Conservation (phyloP, 2,888 invertebrate genomes). For the Eretmocerus hayati region DNA sequence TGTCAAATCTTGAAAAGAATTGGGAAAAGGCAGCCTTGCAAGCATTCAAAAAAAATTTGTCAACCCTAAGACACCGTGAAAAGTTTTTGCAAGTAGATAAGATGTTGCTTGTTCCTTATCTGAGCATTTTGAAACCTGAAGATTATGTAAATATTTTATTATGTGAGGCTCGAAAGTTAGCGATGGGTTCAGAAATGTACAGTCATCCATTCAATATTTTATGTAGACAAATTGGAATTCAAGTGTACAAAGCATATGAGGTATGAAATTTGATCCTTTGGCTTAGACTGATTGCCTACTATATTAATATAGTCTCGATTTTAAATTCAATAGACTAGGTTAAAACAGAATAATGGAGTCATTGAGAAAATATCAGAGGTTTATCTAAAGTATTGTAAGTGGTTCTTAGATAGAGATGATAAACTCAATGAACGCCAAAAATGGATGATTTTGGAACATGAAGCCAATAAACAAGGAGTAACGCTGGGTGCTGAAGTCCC, state of each 20-base stretch:
- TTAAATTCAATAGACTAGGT: constrained; percentile 50
- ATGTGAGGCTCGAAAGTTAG: constrained; percentile 63
- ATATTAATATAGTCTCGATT: neutral
- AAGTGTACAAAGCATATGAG: constrained; percentile 35
- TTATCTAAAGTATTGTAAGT: constrained; percentile 59
- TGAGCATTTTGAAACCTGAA: constrained; percentile 56
- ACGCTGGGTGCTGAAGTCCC: constrained; percentile 52
- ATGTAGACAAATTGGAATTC: constrained; percentile 60
- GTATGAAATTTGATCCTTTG: constrained; percentile 18
- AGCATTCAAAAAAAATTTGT: constrained; percentile 65
- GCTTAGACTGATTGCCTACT: neutral
- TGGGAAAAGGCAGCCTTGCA: constrained; percentile 61
- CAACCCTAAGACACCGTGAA: constrained; percentile 53
- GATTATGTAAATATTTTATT: constrained; percentile 58
- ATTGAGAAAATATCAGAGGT: constrained; percentile 58
- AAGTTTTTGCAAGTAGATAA: constrained; percentile 46
- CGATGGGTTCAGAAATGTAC: constrained; percentile 72
- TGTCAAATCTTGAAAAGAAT: constrained; percentile 55
- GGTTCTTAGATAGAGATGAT: constrained; percentile 52
- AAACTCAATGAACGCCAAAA: constrained; percentile 52
- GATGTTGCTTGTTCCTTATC: constrained; percentile 65
- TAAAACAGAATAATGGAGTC: constrained; percentile 59
- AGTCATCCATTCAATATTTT: constrained; percentile 63
- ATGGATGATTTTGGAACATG: constrained; percentile 63
- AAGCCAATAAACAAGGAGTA: constrained; percentile 30